Evolutionary conservation across 2,113 vertebrate genomes (phyloP).

Genomic region (Nothoprocta pentlandii): DNA sequence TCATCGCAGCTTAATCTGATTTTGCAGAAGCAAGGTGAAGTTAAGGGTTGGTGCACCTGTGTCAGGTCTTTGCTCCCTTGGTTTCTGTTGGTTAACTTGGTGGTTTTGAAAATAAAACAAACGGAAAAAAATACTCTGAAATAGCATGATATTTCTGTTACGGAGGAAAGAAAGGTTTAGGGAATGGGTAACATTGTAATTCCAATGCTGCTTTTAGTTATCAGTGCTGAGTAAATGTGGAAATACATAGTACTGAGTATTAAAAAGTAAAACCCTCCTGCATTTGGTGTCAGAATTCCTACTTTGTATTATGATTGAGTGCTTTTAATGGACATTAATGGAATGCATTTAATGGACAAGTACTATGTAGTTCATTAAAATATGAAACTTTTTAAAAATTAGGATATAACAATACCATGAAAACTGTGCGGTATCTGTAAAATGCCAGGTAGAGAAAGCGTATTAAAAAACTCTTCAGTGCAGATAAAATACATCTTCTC

Average conservation of each 20-base stretch:
- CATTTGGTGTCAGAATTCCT: neutral
- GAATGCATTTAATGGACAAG: neutral
- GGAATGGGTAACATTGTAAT: neutral
- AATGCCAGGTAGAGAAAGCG: neutral
- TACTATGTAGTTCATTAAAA: neutral
- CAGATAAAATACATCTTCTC: neutral
- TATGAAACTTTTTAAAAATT: neutral
- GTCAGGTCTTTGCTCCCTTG: neutral
- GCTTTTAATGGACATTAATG: neutral
- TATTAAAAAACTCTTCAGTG: neutral
- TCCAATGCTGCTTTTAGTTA: neutral
- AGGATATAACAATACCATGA: neutral
- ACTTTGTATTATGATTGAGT: neutral
- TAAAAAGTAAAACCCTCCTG: neutral
- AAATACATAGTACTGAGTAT: neutral
- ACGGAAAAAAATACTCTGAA: neutral
- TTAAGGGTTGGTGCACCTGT: neutral
- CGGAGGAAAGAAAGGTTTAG: neutral
- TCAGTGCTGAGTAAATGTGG: neutral
- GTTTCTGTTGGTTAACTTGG: neutral
- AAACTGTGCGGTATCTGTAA: neutral
- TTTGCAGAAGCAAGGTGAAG: neutral
- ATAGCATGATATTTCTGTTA: neutral
- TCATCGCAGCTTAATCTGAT: accelerated
- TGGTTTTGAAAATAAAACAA: neutral